phyloP scores from a whole-genome alignment of 2,113 vertebrate genomes.

The Addax nasomaculatus region DNA sequence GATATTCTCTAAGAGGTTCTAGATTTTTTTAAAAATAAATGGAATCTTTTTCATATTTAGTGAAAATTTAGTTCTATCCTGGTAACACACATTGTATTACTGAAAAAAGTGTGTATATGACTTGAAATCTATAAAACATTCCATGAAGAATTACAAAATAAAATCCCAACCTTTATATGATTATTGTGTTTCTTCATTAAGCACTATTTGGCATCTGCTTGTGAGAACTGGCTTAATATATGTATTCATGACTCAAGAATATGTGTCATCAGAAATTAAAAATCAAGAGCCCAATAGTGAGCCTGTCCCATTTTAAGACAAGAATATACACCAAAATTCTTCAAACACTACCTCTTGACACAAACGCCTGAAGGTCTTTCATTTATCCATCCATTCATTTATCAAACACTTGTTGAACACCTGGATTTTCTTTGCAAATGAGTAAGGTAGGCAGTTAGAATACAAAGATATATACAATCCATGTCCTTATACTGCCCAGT shows the following conservation, averaged over 20 bases:
- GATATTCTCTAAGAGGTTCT: background rate
- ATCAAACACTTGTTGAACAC: background rate
- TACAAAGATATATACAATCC: background rate
- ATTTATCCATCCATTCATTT: background rate
- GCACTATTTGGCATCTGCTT: background rate
- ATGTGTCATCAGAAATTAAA: background rate
- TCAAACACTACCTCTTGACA: background rate
- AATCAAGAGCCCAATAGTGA: background rate
- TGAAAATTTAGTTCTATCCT: background rate
- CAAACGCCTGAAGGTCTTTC: background rate
- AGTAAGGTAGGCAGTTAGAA: background rate
- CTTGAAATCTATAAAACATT: conserved; percentile 14
- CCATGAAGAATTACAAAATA: background rate
- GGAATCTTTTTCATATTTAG: background rate
- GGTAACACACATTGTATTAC: background rate
- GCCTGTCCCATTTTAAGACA: background rate
- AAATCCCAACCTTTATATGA: background rate
- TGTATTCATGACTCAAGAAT: background rate
- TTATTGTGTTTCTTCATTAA: background rate
- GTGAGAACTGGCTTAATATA: background rate
- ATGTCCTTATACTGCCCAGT: background rate
- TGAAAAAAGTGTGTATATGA: background rate
- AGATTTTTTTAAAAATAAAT: background rate
- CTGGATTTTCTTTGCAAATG: background rate
- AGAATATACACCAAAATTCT: background rate